Base-by-base conservation (phyloP, 2,113 vertebrate genomes). In the Otocyon megalotis region DNA sequence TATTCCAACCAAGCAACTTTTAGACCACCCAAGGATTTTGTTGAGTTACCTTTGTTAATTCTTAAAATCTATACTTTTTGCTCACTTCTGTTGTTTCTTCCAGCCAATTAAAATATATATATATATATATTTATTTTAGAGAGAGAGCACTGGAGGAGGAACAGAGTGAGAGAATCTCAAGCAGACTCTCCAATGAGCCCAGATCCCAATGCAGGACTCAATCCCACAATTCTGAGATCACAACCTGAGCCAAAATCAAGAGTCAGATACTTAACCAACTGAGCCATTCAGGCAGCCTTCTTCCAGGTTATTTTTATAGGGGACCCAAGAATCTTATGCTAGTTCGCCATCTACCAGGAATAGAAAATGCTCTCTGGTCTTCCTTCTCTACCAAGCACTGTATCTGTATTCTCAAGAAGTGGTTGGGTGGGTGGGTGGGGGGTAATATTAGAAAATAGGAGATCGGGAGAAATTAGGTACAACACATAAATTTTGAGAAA, bases 401-500 rank as follows among this genome's bases (percentile, higher is more conserved):
- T 54, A 4, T 82, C 50, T 43, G 5, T 85, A 74, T 79, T 96
- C 28, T 17, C n/a, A 65, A 58, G n/a, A 81, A 67, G 7, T 86
- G 79, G 22, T 19, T 87, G 87, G 91, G 77, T 35, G 53, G 77
- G 71, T n/a, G n/a, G 79, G 22, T 19, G 83, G 87, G 88, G 72
- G 43, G 60, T 71, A 77, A 37, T 65, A 37, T 48, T 79, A 58
- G 60, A 65, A 95, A 94, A 48, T 37, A 13, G 10, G 11, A 83
- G 17, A 79, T 87, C 22, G 95, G 48, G 37, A 90, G 22, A 92
- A 92, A 86, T 71, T 60, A 90, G 67, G 53, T 67, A 28, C 3
- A 89, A 54, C 50, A 14, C 79, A 9, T 79, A 94, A 32, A 80
- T 97, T 90, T 43, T 77, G 48, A 96, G 85, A 92, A 90, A 93